Conservation (phyloP, 2,888 invertebrate species). For the Unio pictorum region DNA sequence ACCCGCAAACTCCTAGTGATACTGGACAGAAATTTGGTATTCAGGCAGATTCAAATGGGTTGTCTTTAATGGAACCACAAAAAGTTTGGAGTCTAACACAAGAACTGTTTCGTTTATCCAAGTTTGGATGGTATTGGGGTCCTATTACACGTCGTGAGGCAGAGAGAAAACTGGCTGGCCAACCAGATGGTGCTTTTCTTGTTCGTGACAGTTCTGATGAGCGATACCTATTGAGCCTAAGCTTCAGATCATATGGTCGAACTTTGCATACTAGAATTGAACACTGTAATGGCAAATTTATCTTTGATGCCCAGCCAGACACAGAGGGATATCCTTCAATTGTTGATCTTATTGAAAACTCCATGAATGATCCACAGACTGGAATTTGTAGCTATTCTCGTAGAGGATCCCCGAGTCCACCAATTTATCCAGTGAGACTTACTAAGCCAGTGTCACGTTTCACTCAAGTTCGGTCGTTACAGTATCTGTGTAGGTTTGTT, state of each 20-base stretch:
- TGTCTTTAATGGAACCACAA: conserved; percentile 30
- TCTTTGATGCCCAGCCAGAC: conserved; percentile 71
- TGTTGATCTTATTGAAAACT: conserved; percentile 82
- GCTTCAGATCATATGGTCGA: conserved; percentile 80
- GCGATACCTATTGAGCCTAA: conserved; percentile 81
- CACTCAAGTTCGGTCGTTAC: conserved; percentile 79
- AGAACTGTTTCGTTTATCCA: conserved; percentile 72
- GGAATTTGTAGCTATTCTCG: conserved; percentile 83
- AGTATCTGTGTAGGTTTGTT: conserved; percentile 83
- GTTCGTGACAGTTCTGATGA: conserved; percentile 84
- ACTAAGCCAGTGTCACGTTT: conserved; percentile 84
- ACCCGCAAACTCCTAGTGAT: no score
- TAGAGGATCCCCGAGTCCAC: conserved; percentile 78
- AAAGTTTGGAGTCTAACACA: conserved; percentile 72
- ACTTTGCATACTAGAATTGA: conserved; percentile 84
- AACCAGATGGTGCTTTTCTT: conserved; percentile 83
- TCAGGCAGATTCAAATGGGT: conserved; percentile 19
- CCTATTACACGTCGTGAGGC: conserved; percentile 82
- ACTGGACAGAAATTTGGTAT: conserved; percentile 22
- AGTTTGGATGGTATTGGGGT: conserved; percentile 84
- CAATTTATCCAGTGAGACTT: conserved; percentile 82
- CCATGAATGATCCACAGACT: conserved; percentile 81
- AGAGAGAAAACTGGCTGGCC: conserved; percentile 79
- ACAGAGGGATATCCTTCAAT: conserved; percentile 74
- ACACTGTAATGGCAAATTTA: conserved; percentile 78